Conservation (phyloP, 2,113 vertebrate species). For the Erpornis zantholeuca region DNA sequence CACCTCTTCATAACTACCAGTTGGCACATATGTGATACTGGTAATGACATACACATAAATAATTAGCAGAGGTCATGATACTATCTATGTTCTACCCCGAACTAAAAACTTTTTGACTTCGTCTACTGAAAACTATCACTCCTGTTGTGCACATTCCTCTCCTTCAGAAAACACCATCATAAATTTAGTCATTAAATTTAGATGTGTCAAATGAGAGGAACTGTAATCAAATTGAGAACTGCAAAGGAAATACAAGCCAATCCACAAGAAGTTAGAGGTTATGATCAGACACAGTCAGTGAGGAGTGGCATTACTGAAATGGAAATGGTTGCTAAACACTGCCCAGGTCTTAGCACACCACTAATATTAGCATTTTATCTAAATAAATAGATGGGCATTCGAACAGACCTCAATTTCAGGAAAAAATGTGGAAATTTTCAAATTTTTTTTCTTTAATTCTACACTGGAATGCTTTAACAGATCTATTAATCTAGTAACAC, state of each 20-base stretch:
- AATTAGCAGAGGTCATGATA: background rate
- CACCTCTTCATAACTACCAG: background rate
- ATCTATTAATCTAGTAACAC: background rate
- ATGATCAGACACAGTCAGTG: background rate
- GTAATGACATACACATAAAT: background rate
- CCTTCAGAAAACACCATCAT: background rate
- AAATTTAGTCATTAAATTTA: background rate
- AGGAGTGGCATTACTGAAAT: background rate
- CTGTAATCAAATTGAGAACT: background rate
- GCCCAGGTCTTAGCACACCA: background rate
- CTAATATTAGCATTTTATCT: background rate
- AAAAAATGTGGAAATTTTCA: background rate
- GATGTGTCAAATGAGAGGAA: background rate
- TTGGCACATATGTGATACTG: background rate
- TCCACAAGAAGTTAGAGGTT: background rate
- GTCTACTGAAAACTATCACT: background rate
- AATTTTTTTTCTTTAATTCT: background rate
- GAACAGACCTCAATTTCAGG: background rate
- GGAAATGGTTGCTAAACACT: background rate
- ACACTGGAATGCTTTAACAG: background rate
- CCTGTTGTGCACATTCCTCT: background rate
- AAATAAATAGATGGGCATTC: background rate
- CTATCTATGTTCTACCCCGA: background rate
- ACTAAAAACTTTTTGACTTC: background rate
- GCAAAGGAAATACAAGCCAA: background rate